Evolutionary conservation across 2,113 vertebrate genomes (phyloP), one percentile per base, ranked within the genome.

Genomic region (Phylloscopus trochiloides): DNA sequence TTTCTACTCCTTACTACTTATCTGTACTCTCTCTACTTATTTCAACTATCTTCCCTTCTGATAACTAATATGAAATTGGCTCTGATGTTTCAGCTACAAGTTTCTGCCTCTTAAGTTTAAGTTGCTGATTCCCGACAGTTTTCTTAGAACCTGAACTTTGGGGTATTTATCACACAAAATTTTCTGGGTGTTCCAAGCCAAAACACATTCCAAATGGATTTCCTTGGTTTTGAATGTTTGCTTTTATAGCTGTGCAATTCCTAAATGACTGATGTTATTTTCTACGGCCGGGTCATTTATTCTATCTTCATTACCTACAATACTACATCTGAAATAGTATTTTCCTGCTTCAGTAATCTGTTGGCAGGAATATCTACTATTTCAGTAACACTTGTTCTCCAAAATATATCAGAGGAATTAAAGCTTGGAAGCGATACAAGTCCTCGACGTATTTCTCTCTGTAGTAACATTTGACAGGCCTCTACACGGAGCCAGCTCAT

Each of bases 311-410:
- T 94, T 97, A 97, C 57, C 86, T 92, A 71, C 68, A 84, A 40
- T 54, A 40, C 83, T 77, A 83, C 79, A 88, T 73, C 55, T 83
- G 75, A 93, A 94, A 92, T 71, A 71, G 83, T 77, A 77, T 91
- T 86, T 94, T 74, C 88, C 75, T 80, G 91, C 79, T 93, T 94
- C 95, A 92, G 86, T 93, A 91, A 86, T 92, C 92, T 51, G 75
- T 74, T 94, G 96, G 92, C 92, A 97, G 79, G 63, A 93, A 67
- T 94, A 96, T 86, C 91, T 88, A 90, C 79, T 97, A 90, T 96
- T 96, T 90, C 91, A 94, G 54, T 94, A 95, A 95, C 92, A 92
- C 88, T 83, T 77, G 67, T 82, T 97, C 94, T 94, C 92, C 50
- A 75, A 93, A 95, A 93, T 65, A 81, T 76, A 95, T 97, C 74